A percentile compares a stretch with the other conserved stretches of the same genome.
Evolutionary conservation across 1,140 invertebrate species (phyloP).

Genomic region (Macrosteles quadrilineatus): DNA sequence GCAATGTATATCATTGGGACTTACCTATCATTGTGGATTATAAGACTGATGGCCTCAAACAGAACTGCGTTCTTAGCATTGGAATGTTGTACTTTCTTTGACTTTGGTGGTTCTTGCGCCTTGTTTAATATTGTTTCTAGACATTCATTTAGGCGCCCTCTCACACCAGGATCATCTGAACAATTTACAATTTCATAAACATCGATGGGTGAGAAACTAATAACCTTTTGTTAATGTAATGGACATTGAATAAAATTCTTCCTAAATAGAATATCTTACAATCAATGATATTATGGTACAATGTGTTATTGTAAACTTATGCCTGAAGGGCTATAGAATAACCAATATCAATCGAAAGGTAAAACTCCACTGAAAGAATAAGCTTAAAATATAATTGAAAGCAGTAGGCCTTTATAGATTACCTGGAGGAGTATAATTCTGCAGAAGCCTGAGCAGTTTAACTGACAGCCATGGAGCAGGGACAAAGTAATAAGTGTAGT

Average conservation of each 20-base stretch:
- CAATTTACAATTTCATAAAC: background rate
- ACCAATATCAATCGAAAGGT: too few species aligned
- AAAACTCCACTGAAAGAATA: too few species aligned
- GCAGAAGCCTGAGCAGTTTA: slow-evolving; percentile 92
- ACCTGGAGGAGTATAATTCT: slow-evolving; percentile 98
- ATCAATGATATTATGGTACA: background rate
- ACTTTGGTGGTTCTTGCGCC: slow-evolving; percentile 99
- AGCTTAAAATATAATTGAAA: too few species aligned
- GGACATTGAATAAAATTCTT: background rate
- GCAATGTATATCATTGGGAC: too few species aligned
- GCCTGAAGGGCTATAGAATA: background rate
- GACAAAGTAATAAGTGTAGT: slow-evolving; percentile 99
- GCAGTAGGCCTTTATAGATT: too few species aligned
- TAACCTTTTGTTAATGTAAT: background rate
- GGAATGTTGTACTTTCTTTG: slow-evolving; percentile 99
- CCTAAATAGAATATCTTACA: background rate
- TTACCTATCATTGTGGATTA: slow-evolving; percentile 96
- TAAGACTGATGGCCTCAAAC: slow-evolving; percentile 99
- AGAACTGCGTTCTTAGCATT: slow-evolving; percentile 99
- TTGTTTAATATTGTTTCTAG: slow-evolving; percentile 99
- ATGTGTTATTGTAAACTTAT: too few species aligned
- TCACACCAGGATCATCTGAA: slow-evolving; percentile 89
- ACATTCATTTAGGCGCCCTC: slow-evolving; percentile 95
- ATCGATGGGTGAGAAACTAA: slow-evolving; percentile 18
- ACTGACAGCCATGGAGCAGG: slow-evolving; percentile 99